Percentiles rank a stretch among this genome's conserved stretches.
phyloP scores from a whole-genome alignment of 92 coral and sea anemone species.

The Umimayanthus kanabou region DNA sequence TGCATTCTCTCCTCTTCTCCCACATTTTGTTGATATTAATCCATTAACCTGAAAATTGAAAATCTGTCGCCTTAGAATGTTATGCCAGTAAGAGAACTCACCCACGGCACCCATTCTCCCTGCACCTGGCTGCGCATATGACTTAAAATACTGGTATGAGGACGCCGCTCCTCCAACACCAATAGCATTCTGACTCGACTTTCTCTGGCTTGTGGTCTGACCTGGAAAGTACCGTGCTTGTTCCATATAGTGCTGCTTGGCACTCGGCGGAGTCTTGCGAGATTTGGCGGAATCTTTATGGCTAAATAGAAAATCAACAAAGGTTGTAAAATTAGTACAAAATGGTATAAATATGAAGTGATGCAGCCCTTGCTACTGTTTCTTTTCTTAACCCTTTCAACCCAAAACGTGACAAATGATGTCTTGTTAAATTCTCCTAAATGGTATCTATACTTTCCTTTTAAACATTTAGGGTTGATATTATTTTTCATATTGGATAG shows the following conservation, averaged over 20 bases:
- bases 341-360: not conserved
- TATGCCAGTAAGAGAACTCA: no score
- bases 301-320: not conserved
- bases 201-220: slow-evolving; percentile 72
- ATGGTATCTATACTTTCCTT: no score
- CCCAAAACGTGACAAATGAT: no score
- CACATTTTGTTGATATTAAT: no score
- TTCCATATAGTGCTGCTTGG: slow-evolving; percentile 92
- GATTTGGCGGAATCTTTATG: slow-evolving; percentile 60
- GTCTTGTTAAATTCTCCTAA: no score
- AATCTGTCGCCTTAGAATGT: no score
- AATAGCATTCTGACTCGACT: slow-evolving; percentile 44
- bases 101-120: slow-evolving; percentile 52
- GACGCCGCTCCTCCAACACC: slow-evolving; percentile 66
- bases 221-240: slow-evolving; percentile 97
- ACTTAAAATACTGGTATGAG: slow-evolving; percentile 42
- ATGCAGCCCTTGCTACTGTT: no score
- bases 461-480: no score
- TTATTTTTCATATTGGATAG: no score
- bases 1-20: no score
- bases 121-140: slow-evolving; percentile 62
- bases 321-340: not conserved
- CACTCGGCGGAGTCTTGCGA: slow-evolving; percentile 90
- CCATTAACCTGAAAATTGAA: no score
- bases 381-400: no score